phyloP scores from a whole-genome alignment of 2,113 vertebrate species.

The Etheostoma cragini region DNA sequence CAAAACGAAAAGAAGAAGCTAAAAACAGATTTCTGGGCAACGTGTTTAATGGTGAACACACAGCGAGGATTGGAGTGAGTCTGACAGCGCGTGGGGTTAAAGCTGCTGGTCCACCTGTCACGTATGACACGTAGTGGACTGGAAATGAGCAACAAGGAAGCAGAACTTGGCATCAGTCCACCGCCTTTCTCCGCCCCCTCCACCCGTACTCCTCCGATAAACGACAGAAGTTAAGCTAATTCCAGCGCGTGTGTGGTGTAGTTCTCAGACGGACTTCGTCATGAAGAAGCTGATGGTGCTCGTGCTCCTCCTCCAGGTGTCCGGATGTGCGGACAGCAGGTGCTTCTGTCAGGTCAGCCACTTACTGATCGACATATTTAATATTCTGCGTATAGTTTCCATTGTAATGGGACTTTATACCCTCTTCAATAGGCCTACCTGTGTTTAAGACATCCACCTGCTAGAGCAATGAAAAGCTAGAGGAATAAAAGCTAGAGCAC shows the following conservation, averaged over 20 bases:
- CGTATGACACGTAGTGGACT: conserved; percentile 73
- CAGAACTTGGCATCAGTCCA: not conserved
- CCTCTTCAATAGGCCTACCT: not conserved
- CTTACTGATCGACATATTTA: too few species aligned
- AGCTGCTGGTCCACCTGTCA: conserved; percentile 41
- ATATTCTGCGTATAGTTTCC: not conserved
- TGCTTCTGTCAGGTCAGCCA: conserved; percentile 90
- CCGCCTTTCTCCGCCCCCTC: not conserved
- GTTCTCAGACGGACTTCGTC: not conserved
- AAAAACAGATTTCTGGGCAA: fast-evolving
- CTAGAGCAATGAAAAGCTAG: too few species aligned
- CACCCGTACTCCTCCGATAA: not conserved
- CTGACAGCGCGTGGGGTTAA: not conserved
- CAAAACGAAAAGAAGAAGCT: not conserved
- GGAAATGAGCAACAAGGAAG: conserved; percentile 69
- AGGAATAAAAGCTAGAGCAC: too few species aligned
- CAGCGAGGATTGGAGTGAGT: not conserved
- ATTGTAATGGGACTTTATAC: not conserved
- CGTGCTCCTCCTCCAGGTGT: conserved; percentile 35
- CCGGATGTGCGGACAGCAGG: conserved; percentile 71
- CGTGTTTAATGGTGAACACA: too few species aligned
- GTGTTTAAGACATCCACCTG: too few species aligned
- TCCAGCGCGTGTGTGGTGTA: not conserved
- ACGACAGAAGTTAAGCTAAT: too few species aligned
- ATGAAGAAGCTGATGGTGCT: conserved; percentile 58